Evolutionary conservation across 1,140 invertebrate genomes (phyloP), one percentile per base, ranked within the genome.

Genomic region (Leucophenga varia): DNA sequence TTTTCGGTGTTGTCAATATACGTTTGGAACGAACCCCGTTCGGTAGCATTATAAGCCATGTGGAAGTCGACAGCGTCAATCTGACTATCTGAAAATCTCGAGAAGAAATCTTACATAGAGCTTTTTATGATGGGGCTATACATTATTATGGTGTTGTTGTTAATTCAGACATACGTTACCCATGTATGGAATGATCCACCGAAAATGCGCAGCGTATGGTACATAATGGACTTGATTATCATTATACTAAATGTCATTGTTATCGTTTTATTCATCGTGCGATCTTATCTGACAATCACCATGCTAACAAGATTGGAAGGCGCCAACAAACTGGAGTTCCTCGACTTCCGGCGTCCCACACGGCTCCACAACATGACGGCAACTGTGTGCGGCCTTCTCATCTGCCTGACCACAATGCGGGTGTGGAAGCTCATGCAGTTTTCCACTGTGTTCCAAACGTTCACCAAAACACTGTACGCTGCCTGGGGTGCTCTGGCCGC

Each of bases 351-450:
- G 10, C 12, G 36, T 3, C 37, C 49, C 8, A 30, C 14, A 13
- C 6, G 25, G 14, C 20, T 52, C 5, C 30, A 42, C 9, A 22
- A 46, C 30, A 12, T 41, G 12, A 16, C 37, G 3, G 21, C 19
- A 5, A 3, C 46, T 6, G 9, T 13, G 1, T 18, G 37, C 3
- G 49, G 43, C 9, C 25, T 52, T 13, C 38, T 52, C 1, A 30
- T 52, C 30, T 34, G 20, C 2, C 10, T 42, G 3, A 30, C 49
- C 6, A 46, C 49, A 1, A 13, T 52, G n/a, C 43, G 49, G 1
- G 6, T 52, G 2, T 52, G 49, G 49, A 52, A 52, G 25, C 17
- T 47, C 10, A 22, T 52, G 17, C 43, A 46, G 22, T 52, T 52
- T 31, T 37, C 49, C n/a, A 45, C 28, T 22, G 19, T 40, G 1